Base-by-base conservation (phyloP, 2,888 invertebrate genomes). In the Spodoptera picta region DNA sequence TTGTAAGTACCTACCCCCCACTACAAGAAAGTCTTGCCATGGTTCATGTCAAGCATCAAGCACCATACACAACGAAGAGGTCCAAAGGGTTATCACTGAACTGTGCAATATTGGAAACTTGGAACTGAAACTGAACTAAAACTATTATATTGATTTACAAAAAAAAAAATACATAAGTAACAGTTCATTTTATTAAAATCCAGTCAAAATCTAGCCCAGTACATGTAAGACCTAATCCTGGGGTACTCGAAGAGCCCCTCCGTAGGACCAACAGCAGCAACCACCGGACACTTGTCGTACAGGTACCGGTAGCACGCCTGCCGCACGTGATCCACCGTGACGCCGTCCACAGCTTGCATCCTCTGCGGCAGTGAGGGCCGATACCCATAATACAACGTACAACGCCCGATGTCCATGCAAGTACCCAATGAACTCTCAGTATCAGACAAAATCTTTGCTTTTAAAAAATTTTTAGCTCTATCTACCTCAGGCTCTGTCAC, bases 351-450 rank as follows among this genome's bases (percentile, higher is more conserved):
- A 75, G 98, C 96, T 60, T 96, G 96, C 81, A 98, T 97, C 75
- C 98, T 94, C 87, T 99, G 99, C 77, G 97, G 96, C 65, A 98
- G 94, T 1, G 98, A 97, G 74, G 99, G 97, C 79, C 98, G 95
- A 57, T 97, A 95, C 31, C 98, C 97, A 82, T 98, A 98, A 93
- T 98, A 98, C 77, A 99, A 95, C 92, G 99, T 96, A 95, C 99
- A 99, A 66, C 98, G 96, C 14, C 99, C 99, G 82, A 99, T 97
- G 86, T 99, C 99, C 91, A 99, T 98, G 87, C 99, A 99, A 59
- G 98, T 96, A 2, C 98, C 98, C 0, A 98, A 98, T 0, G 98
- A 97, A 19, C 93, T 99, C 87, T 99, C 98, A 73, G 98, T 95
- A 89, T 98, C 97, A 52, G 98, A 95, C 44, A 99, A 94, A 95